Base-by-base conservation (phyloP, 2,888 invertebrate species). In the Harpalus rufipes region DNA sequence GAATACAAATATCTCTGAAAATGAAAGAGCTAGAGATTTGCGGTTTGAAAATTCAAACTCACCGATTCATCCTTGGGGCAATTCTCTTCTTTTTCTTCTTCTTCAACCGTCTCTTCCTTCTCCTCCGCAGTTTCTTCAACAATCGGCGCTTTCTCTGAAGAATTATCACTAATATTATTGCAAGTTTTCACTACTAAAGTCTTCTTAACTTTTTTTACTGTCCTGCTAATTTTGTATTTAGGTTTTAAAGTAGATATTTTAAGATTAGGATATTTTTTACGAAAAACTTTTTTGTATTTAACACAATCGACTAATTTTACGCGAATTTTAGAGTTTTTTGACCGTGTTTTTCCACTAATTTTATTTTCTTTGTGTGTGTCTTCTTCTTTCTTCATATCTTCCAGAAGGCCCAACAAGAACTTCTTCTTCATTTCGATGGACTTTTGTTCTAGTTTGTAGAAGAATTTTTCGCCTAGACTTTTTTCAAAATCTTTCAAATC, bases 401-500 rank as follows among this genome's bases (percentile, higher is more conserved):
- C 68, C 0, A 68, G 51, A 7, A 85, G 51, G 18, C 58, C n/a
- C 1, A 85, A 56, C 16, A 85, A 32, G 21, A 85, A 85, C 44
- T 80, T 79, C 41, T 85, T 85, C 80, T 85, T 85, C 56, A 79
- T 79, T 18, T 65, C 78, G 12, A 83, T 44, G 7, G 83, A 76
- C 10, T 32, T 83, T 58, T 76, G 61, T 16, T 84, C 84, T 2
- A 84, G 14, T 32, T 63, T 32, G 5, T 78, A 51, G 4, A 78
- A 25, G 2, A 51, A 76, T 14, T 76, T 85, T 56, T 79, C 68
- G 5, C 84, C 80, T 7, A 85, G 51, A 58, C 58, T 58, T 56
- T 79, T 65, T 68, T 85, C 84, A 18, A 85, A 79, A 7, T 85
- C 72, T 80, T 80, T 79, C 51, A 85, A 68, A 39, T 85, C 79